A percentile compares a stretch with the other conserved stretches of the same genome.
Conservation (phyloP, 1,140 invertebrate genomes). For the Batillaria attramentaria region DNA sequence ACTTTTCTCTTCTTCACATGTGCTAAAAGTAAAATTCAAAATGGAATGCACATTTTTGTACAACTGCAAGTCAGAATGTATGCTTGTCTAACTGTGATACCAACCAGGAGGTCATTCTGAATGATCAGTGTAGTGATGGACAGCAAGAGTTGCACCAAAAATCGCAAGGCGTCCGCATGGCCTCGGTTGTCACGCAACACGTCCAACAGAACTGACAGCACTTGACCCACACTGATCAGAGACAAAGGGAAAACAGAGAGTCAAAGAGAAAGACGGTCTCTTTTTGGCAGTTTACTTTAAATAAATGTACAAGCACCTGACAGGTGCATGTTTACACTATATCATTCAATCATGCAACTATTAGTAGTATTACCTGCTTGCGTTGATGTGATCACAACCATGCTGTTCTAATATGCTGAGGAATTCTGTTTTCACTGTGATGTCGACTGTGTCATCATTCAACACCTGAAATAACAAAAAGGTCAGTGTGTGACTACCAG, state of each 20-base stretch:
- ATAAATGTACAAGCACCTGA: neutral
- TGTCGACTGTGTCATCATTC: slow-evolving; percentile 32
- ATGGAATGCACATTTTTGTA: neutral
- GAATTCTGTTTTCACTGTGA: slow-evolving; percentile 28
- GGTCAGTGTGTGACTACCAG: neutral
- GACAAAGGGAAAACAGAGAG: too few relatives aligned
- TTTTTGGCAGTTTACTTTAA: neutral
- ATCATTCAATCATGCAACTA: neutral
- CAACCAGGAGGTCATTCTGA: slow-evolving; percentile 41
- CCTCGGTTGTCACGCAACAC: slow-evolving; percentile 33
- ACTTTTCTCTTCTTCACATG: slow-evolving; percentile 3
- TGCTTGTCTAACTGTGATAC: neutral
- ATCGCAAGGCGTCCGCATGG: slow-evolving; percentile 1
- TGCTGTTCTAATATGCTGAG: slow-evolving; percentile 27
- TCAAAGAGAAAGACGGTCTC: neutral
- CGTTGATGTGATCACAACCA: slow-evolving; percentile 22
- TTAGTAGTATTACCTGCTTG: slow-evolving; percentile 13
- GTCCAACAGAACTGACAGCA: slow-evolving; percentile 38
- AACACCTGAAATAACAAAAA: slow-evolving; percentile 16
- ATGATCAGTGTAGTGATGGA: slow-evolving; percentile 40
- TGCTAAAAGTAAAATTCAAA: neutral
- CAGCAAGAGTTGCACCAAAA: slow-evolving; percentile 35
- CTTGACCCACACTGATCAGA: slow-evolving; percentile 44
- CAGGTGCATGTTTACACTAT: neutral
- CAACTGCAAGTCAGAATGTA: neutral